These are phyloP conservation scores for Helostoma temminkii DNA, from an alignment of 2,797 vertebrate species.

Conservation along the genomic window DNA sequence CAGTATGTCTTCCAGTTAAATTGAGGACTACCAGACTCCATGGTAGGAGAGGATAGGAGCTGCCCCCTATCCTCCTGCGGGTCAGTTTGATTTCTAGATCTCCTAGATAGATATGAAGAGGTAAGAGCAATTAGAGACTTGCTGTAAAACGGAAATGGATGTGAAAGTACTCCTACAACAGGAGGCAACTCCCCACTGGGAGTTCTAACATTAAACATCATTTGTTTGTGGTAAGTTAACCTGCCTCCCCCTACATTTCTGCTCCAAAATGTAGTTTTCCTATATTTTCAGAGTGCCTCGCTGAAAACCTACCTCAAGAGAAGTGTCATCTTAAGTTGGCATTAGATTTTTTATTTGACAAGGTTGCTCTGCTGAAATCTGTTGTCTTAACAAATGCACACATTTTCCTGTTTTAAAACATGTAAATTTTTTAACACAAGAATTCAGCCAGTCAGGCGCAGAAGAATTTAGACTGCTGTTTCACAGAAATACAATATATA, in stretches of 20 bases:
- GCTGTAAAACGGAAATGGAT: slow-evolving; percentile 3
- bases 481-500: too few species aligned
- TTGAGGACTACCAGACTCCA: slow-evolving; percentile 65
- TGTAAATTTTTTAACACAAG: too few species aligned
- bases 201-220: not conserved
- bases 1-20: slow-evolving; percentile 30
- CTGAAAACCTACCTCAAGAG: too few species aligned
- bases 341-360: not conserved
- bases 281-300: not conserved
- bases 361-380: not conserved
- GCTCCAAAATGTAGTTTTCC: too few species aligned
- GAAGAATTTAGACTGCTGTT: too few species aligned
- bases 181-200: not conserved
- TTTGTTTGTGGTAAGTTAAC: not conserved
- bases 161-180: slow-evolving; percentile 14
- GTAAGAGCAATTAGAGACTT: slow-evolving; percentile 24
- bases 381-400: too few species aligned
- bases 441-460: not conserved
- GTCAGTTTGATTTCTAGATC: slow-evolving; percentile 23
- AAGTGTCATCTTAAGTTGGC: not conserved
- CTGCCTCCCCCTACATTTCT: not conserved
- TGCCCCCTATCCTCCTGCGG: slow-evolving; percentile 22
- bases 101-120: slow-evolving; percentile 7
- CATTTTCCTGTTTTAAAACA: too few species aligned
- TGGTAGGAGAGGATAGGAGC: slow-evolving; percentile 28